Evolutionary conservation across 2,888 invertebrate genomes (phyloP).

Genomic region (Tineola bisselliella): DNA sequence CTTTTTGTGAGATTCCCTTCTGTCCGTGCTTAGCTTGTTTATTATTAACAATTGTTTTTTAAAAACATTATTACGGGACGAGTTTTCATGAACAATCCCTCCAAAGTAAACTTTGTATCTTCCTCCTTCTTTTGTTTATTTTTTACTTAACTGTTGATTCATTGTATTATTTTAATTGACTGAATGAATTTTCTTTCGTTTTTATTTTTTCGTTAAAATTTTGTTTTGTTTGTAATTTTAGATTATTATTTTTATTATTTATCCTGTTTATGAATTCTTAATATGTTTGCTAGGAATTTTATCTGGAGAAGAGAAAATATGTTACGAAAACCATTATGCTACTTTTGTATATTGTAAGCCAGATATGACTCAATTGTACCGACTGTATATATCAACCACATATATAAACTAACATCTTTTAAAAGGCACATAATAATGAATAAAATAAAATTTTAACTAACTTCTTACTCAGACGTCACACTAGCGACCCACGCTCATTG

Average conservation of each 20-base stretch:
- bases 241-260: not conserved
- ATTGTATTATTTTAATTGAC: constrained; percentile 5
- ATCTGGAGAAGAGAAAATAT: no score
- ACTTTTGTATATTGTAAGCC: no score
- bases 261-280: not conserved
- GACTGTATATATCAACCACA: no score
- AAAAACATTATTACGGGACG: constrained; percentile 12
- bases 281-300: not conserved
- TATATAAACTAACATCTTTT: no score
- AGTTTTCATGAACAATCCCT: constrained; percentile 10
- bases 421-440: no score
- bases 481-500: no score
- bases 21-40: constrained; percentile 12
- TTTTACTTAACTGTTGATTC: not conserved
- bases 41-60: constrained; percentile 14
- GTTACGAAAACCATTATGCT: no score
- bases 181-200: not conserved
- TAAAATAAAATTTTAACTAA: no score
- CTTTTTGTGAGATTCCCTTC: constrained; percentile 18
- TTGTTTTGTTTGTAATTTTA: not conserved
- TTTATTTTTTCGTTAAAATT: not conserved
- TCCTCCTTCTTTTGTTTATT: not conserved
- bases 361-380: no score
- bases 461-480: no score
- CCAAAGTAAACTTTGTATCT: constrained; percentile 8